Percentiles rank a stretch among this genome's conserved stretches.
phyloP scores from a whole-genome alignment of 2,113 vertebrate species.

The Nipponia nippon region DNA sequence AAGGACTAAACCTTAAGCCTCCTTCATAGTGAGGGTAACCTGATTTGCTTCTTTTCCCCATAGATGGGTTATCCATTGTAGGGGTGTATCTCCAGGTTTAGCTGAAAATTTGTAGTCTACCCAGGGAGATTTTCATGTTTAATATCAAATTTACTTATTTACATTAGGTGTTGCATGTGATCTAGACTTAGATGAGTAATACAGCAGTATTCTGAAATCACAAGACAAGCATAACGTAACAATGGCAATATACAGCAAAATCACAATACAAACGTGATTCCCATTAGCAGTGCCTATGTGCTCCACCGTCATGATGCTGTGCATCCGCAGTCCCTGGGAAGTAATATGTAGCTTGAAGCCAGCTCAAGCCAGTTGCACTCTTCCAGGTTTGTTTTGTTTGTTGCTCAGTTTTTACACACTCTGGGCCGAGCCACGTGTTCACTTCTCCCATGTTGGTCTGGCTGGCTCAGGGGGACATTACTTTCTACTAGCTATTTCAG shows the following conservation, averaged over 20 bases:
- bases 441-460: not conserved
- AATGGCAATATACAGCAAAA: not conserved
- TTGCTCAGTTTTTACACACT: not conserved
- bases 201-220: not conserved
- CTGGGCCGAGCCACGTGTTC: not conserved
- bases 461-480: not conserved
- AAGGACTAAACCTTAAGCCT: not conserved
- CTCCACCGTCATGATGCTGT: not conserved
- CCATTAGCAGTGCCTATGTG: not conserved
- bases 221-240: not conserved
- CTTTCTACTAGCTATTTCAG: not conserved
- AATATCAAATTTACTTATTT: not conserved
- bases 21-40: not conserved
- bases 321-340: not conserved
- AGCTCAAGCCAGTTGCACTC: not conserved
- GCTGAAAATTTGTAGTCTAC: not conserved
- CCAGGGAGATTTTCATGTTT: not conserved
- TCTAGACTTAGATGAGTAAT: not conserved
- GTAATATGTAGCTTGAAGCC: not conserved
- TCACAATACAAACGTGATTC: not conserved
- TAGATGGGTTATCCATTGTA: not conserved
- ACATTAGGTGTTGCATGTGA: not conserved
- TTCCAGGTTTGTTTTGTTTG: not conserved
- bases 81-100: not conserved
- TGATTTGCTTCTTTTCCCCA: not conserved